Percentiles rank a stretch among this genome's conserved stretches.
Evolutionary conservation across 2,888 invertebrate genomes (phyloP).

Genomic region (Calameuta filiformis): DNA sequence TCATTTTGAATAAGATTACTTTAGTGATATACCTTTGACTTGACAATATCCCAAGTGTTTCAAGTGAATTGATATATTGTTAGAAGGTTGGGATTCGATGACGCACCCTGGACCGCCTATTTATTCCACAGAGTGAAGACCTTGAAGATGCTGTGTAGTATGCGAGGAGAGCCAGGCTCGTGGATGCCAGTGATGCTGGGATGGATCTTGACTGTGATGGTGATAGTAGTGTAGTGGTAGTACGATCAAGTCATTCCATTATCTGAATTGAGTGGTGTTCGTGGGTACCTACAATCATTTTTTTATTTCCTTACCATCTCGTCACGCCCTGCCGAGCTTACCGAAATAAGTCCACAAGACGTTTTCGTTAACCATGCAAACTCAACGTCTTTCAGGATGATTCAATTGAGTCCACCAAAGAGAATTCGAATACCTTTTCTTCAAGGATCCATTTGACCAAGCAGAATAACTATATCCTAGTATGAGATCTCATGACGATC

Average conservation of each 20-base stretch:
- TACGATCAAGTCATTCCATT: constrained; percentile 64
- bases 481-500: background rate
- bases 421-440: background rate
- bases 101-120: background rate
- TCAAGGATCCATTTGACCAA: background rate
- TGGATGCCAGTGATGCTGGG: background rate
- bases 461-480: background rate
- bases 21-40: background rate
- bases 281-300: constrained; percentile 52
- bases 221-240: constrained; percentile 8
- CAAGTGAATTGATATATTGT: background rate
- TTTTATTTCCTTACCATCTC: constrained; percentile 19
- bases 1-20: background rate
- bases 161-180: background rate
- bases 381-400: background rate
- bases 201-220: background rate
- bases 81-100: background rate
- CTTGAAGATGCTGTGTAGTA: constrained; percentile 2
- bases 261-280: constrained; percentile 62
- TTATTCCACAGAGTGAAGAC: background rate
- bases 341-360: constrained; percentile 28
- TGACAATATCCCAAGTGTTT: background rate
- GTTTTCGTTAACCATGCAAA: background rate
- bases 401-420: background rate
- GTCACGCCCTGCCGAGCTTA: constrained; percentile 41